phyloP scores from a whole-genome alignment of 2,888 invertebrate genomes.

The Allophyes oxyacanthae region DNA sequence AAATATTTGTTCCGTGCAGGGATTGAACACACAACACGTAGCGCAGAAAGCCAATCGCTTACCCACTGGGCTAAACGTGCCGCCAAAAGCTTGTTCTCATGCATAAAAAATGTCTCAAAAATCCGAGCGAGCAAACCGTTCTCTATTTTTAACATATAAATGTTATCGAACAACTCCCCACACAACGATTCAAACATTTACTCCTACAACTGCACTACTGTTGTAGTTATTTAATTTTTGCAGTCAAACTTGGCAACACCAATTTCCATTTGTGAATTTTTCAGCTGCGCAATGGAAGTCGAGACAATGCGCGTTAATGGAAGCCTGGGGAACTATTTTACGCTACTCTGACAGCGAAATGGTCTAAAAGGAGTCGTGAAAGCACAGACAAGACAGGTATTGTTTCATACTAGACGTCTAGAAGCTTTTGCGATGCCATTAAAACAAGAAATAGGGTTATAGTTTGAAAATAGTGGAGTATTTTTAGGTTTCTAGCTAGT shows the following conservation, averaged over 20 bases:
- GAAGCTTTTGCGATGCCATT: conserved; percentile 8
- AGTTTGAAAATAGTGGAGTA: background rate
- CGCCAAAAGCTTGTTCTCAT: too few species aligned
- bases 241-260: conserved; percentile 17
- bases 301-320: conserved; percentile 48
- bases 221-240: conserved; percentile 5
- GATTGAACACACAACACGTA: too few species aligned
- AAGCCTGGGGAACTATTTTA: conserved; percentile 18
- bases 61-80: too few species aligned
- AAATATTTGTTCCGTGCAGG: too few species aligned
- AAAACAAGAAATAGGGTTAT: background rate
- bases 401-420: conserved; percentile 22
- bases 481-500: background rate
- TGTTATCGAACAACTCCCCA: background rate
- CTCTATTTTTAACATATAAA: too few species aligned
- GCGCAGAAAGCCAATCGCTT: too few species aligned
- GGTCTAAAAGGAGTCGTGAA: conserved; percentile 17
- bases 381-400: conserved; percentile 26
- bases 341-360: conserved; percentile 15
- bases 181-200: background rate
- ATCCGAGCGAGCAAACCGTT: too few species aligned
- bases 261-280: conserved; percentile 45
- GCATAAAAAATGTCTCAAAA: too few species aligned
- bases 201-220: too few species aligned
- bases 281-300: conserved; percentile 23